These are phyloP conservation scores for Spisula subtruncata DNA, from an alignment of 2,888 invertebrate genomes.

Conservation along the genomic window DNA sequence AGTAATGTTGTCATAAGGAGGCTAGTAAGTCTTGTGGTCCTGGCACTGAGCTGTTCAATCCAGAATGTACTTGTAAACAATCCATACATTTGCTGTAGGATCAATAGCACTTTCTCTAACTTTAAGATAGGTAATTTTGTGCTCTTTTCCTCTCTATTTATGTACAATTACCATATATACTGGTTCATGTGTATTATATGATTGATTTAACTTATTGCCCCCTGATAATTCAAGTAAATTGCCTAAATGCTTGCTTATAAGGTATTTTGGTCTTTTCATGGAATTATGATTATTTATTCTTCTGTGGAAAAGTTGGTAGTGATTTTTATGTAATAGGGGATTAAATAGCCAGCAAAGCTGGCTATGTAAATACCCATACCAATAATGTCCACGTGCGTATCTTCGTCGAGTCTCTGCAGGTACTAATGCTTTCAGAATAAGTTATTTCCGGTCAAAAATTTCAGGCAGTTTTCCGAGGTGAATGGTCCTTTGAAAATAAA, in stretches of 20 bases:
- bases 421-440: no score
- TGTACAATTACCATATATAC: not conserved
- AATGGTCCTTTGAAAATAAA: no score
- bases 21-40: not conserved
- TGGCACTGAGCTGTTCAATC: not conserved
- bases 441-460: no score
- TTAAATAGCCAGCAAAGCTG: no score
- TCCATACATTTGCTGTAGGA: not conserved
- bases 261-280: not conserved
- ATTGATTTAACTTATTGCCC: conserved; percentile 1
- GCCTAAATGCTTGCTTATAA: not conserved
- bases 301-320: not conserved
- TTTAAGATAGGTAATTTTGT: not conserved
- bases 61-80: not conserved
- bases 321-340: no score
- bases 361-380: no score
- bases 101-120: not conserved
- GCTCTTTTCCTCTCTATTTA: not conserved
- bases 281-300: not conserved
- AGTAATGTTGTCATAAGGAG: no score
- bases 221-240: not conserved
- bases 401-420: no score
- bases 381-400: no score
- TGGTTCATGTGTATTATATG: not conserved
- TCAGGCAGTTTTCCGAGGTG: no score